Evolutionary conservation across 2,113 vertebrate genomes (phyloP).

Genomic region (Ammospiza nelsoni): DNA sequence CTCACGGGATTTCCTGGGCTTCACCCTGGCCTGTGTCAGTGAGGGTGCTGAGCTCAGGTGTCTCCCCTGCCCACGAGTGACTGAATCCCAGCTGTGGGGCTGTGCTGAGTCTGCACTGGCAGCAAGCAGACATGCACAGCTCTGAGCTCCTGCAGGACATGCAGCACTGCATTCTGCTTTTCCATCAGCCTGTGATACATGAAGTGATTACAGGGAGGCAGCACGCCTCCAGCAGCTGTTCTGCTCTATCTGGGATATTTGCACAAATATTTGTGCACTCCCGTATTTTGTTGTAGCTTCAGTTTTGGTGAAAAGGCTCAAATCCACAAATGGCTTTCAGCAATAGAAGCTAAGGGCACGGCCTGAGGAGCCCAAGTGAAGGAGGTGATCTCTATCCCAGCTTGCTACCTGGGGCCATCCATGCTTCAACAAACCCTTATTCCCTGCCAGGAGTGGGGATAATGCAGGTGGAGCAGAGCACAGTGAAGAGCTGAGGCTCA

Average conservation of each 20-base stretch:
- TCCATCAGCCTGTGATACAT: not conserved
- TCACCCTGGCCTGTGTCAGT: not conserved
- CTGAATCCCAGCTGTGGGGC: not conserved
- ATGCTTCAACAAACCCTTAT: not conserved
- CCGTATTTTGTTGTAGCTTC: not conserved
- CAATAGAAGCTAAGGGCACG: not conserved
- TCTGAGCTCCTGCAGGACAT: not conserved
- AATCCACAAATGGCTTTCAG: not conserved
- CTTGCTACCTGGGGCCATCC: not conserved
- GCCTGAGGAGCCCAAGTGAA: not conserved
- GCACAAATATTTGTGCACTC: not conserved
- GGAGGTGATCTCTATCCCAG: not conserved
- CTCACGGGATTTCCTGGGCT: conserved; percentile 5
- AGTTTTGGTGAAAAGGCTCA: not conserved
- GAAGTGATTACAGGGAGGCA: not conserved
- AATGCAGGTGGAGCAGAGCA: not conserved
- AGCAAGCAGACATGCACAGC: not conserved
- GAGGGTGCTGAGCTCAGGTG: not conserved
- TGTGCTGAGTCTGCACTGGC: not conserved
- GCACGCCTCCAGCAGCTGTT: not conserved
- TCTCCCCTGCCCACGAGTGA: not conserved
- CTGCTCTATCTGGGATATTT: not conserved
- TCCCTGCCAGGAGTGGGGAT: not conserved
- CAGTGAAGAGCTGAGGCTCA: not conserved
- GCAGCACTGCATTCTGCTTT: not conserved